phyloP scores from a whole-genome alignment of 1,140 invertebrate species.

The Drosophila sproati region DNA sequence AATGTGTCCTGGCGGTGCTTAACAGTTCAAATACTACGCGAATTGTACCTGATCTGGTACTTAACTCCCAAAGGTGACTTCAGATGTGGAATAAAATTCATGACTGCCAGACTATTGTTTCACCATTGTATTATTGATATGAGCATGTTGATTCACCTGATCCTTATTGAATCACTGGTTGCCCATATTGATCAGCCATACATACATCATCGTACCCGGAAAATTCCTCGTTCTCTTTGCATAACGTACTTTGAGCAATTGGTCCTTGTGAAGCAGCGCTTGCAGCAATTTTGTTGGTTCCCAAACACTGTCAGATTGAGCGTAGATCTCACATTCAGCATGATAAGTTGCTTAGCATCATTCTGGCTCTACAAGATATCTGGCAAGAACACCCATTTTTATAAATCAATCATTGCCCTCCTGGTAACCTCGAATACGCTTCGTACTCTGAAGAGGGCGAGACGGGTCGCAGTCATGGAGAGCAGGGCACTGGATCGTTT shows the following conservation, averaged over 20 bases:
- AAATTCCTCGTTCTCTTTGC: background rate
- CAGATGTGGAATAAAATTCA: background rate
- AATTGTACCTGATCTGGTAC: background rate
- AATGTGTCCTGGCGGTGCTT: background rate
- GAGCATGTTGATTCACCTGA: background rate
- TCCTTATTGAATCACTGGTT: background rate
- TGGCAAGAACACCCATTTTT: background rate
- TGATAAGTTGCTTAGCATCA: background rate
- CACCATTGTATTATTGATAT: background rate
- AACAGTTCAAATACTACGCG: background rate
- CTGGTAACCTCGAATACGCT: background rate
- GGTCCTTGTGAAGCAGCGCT: background rate
- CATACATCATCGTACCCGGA: too few relatives aligned
- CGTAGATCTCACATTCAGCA: background rate
- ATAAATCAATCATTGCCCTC: background rate
- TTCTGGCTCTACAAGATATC: background rate
- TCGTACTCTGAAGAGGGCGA: background rate
- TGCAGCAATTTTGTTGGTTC: background rate
- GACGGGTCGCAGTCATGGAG: background rate
- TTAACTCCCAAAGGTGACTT: background rate
- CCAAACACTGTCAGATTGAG: background rate
- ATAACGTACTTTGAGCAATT: constrained; percentile 1
- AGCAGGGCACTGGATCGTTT: background rate
- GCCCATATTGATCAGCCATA: background rate
- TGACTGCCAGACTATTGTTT: background rate